A percentile compares a stretch with the other conserved stretches of the same genome.
These are phyloP conservation scores for Myotis myotis DNA, from an alignment of 2,797 vertebrate genomes.

Conservation along the genomic window DNA sequence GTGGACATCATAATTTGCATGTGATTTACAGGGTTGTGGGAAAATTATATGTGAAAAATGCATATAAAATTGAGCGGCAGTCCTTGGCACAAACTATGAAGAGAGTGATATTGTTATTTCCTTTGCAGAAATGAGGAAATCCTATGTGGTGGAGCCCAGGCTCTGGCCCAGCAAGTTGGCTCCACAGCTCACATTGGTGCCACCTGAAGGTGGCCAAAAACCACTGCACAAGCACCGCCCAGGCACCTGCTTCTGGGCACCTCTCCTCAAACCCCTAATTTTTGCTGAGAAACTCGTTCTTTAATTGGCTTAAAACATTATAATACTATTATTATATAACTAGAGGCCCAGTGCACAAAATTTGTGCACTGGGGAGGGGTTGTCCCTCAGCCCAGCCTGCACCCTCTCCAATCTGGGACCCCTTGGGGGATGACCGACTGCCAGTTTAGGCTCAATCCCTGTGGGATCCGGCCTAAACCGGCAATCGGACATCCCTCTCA, in stretches of 20 bases:
- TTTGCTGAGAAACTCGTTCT: background rate
- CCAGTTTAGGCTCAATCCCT: no score
- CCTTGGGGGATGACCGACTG: no score
- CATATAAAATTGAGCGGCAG: background rate
- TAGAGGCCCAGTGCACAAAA: no score
- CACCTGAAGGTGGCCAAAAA: background rate
- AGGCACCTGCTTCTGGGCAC: background rate
- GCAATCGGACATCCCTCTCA: no score
- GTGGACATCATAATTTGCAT: background rate
- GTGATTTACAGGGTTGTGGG: background rate
- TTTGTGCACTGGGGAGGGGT: no score
- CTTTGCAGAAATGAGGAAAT: conserved; percentile 7
- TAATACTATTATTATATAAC: background rate
- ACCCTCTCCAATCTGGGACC: no score
- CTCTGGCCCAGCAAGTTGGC: background rate
- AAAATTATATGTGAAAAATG: background rate
- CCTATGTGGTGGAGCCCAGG: background rate
- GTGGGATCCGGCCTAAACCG: no score
- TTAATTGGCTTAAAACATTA: background rate
- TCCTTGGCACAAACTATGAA: background rate
- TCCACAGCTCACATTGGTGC: background rate
- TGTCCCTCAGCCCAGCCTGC: no score
- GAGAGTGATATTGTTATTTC: background rate
- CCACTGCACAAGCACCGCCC: background rate
- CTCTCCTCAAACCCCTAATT: background rate